Base-by-base conservation (phyloP, 2,888 invertebrate genomes). In the Petrophora chlorosata region DNA sequence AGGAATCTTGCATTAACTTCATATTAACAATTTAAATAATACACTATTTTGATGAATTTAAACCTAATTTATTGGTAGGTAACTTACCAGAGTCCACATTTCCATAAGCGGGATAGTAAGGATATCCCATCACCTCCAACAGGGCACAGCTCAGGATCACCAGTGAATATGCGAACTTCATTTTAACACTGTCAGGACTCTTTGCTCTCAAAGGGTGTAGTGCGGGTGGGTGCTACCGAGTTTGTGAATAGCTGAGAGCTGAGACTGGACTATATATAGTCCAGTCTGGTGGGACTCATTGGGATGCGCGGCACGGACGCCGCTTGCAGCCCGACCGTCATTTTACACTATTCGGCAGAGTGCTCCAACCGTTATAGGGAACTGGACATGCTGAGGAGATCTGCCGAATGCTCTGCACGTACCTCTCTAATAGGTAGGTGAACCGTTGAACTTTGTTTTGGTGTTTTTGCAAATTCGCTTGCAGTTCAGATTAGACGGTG, bases 41-140 rank as follows among this genome's bases (percentile, higher is more conserved):
- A n/a, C n/a, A n/a, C n/a, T n/a, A n/a, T n/a, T n/a, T n/a, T n/a
- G n/a, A n/a, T n/a, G n/a, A n/a, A n/a, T n/a, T n/a, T n/a, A n/a
- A n/a, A n/a, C n/a, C n/a, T n/a, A n/a, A n/a, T n/a, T n/a, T n/a
- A n/a, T n/a, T n/a, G n/a, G n/a, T n/a, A n/a, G n/a, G n/a, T n/a
- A 3, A 87, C 89, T 88, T 59, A 90, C 89, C 55, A 40, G 87
- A 72, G 61, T 90, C 89, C 59, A 84, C 70, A 64, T 86, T 73
- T 63, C 85, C 85, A 62, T 88, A 86, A 52, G 82, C 79, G 0
- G 88, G 86, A 49, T 84, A 86, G 50, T 82, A 83, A 0, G 89
- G 88, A 49, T 79, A 86, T 46, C 76, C 82, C 23, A 55, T 65
- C 17, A 68, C 79, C 55, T 79, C 76, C 73, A 76, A 80, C 40